These are phyloP conservation scores for Trinectes maculatus DNA, from an alignment of 2,113 vertebrate genomes.

Conservation along the genomic window DNA sequence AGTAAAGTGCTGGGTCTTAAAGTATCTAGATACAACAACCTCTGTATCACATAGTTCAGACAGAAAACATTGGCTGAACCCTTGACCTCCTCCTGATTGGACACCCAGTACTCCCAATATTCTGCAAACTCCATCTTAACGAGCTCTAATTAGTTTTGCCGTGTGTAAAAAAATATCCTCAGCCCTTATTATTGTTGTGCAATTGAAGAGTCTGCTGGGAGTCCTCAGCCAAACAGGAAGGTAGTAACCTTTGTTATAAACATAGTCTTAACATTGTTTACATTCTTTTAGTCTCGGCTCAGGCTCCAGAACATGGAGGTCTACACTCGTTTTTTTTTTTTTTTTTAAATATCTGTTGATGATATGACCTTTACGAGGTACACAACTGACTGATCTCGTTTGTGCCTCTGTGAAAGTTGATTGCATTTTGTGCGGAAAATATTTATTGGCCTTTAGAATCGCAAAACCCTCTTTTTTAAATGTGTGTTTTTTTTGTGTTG, in stretches of 20 bases:
- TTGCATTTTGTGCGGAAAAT: slow-evolving; percentile 15
- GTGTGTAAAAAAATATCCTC: too few species aligned
- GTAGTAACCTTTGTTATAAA: neutral
- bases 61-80: too few species aligned
- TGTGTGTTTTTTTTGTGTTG: neutral
- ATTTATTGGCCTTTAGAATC: neutral
- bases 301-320: neutral
- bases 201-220: neutral
- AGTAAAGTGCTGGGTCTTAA: too few species aligned
- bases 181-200: too few species aligned
- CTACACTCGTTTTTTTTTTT: neutral
- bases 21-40: too few species aligned
- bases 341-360: neutral
- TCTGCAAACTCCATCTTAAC: neutral
- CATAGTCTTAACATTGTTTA: slow-evolving; percentile 11
- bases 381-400: slow-evolving; percentile 1
- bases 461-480: too few species aligned
- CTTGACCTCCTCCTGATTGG: neutral
- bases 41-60: neutral
- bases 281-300: neutral
- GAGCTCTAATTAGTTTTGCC: neutral
- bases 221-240: neutral
- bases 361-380: slow-evolving; percentile 16
- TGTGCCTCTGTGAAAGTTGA: neutral
- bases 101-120: too few species aligned